Evolutionary conservation across 2,113 vertebrate genomes (phyloP).

Genomic region (Dendrocopos noguchii): DNA sequence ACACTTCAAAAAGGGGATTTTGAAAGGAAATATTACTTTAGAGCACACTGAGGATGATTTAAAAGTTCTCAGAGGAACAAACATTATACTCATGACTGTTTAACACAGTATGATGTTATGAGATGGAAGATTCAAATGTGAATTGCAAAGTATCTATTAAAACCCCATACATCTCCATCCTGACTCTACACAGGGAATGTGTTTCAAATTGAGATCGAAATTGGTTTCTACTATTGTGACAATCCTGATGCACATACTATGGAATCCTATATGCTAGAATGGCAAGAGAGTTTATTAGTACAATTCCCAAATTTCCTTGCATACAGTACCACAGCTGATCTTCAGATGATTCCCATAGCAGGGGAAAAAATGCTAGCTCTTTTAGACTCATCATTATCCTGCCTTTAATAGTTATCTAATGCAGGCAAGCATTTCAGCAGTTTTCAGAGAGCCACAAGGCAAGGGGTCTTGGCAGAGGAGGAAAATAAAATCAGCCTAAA

Average conservation of each 20-base stretch:
- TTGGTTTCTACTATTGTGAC: neutral
- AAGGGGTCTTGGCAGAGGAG: no score
- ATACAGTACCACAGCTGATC: neutral
- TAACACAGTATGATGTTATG: neutral
- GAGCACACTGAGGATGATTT: neutral
- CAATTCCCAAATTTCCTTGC: neutral
- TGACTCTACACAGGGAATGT: neutral
- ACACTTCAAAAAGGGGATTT: conserved; percentile 25
- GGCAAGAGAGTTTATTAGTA: neutral
- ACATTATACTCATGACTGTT: neutral
- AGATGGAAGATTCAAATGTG: neutral
- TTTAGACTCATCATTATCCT: neutral
- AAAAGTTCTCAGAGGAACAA: conserved; percentile 25
- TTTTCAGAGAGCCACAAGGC: neutral
- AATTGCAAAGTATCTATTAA: neutral
- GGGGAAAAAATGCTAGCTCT: neutral
- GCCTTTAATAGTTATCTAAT: neutral
- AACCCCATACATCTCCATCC: neutral
- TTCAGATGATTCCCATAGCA: neutral
- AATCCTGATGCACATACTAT: neutral
- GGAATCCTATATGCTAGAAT: neutral
- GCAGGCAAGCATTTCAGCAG: neutral
- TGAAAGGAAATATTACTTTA: conserved; percentile 26
- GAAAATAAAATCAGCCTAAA: neutral
- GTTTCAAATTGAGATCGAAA: neutral